Percentiles rank a stretch among this genome's conserved stretches.
Conservation (phyloP, 2,888 invertebrate genomes). For the Orthosia gothica region DNA sequence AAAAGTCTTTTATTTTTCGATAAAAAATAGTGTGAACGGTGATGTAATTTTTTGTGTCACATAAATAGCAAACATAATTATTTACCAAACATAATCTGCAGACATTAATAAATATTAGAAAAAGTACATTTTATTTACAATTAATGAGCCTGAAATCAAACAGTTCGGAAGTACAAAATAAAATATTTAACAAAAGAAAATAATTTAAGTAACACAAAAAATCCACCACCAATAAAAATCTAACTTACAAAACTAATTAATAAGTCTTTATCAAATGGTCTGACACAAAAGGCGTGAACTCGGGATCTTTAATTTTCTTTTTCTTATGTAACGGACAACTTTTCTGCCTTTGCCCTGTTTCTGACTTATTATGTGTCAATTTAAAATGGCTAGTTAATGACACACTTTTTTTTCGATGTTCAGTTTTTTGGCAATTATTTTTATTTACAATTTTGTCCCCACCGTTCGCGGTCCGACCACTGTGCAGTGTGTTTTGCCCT, state of each 20-base stretch:
- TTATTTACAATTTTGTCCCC: constrained; percentile 66
- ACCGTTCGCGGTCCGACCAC: constrained; percentile 50
- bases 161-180: not conserved
- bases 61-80: constrained; percentile 14
- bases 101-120: not conserved
- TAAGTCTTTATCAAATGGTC: constrained; percentile 90
- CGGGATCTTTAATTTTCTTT: constrained; percentile 83
- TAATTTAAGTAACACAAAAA: constrained; percentile 58
- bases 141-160: not conserved
- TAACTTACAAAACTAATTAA: constrained; percentile 71
- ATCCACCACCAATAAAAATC: constrained; percentile 26
- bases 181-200: not conserved
- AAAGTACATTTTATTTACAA: not conserved
- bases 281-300: constrained; percentile 82
- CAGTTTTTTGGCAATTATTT: constrained; percentile 81
- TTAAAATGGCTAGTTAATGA: constrained; percentile 84
- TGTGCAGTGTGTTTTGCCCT: constrained; percentile 51
- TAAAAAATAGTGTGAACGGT: constrained; percentile 49
- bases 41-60: constrained; percentile 55
- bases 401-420: constrained; percentile 80
- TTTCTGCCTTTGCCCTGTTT: constrained; percentile 83
- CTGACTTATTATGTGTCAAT: constrained; percentile 87
- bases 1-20: constrained; percentile 67
- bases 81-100: not conserved
- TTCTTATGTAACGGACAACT: constrained; percentile 86